Evolutionary conservation across 2,888 invertebrate genomes (phyloP).

Genomic region (Meiosimyza platycephala): DNA sequence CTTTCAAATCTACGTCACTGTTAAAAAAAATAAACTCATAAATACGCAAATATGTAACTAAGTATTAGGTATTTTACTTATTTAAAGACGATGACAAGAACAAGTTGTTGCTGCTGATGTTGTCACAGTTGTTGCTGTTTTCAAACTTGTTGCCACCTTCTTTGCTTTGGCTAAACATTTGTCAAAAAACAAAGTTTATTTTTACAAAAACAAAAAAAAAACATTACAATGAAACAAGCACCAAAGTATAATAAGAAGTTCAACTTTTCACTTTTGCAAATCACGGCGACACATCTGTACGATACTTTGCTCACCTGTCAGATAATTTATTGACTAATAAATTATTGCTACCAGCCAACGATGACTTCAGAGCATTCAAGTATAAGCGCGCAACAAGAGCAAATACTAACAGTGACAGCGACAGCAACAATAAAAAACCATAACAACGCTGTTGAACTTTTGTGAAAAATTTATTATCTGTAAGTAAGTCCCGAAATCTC

Average conservation of each 20-base stretch:
- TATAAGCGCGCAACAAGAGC: conserved; percentile 9
- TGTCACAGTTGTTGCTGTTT: background rate
- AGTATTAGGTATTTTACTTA: background rate
- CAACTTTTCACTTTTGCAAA: background rate
- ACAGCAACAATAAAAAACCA: conserved; percentile 27
- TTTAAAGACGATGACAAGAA: too few species aligned
- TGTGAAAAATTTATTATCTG: too few species aligned
- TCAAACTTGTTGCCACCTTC: background rate
- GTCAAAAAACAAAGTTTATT: conserved; percentile 32
- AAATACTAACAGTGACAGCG: conserved; percentile 28
- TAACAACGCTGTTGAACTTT: background rate
- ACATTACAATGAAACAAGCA: conserved; percentile 13
- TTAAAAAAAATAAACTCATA: too few species aligned
- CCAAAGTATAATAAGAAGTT: conserved; percentile 11
- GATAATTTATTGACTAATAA: conserved; percentile 28
- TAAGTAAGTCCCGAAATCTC: conserved; percentile 24
- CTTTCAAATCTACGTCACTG: too few species aligned
- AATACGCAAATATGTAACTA: background rate
- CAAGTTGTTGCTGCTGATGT: background rate
- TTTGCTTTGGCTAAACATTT: background rate
- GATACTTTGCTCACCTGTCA: conserved; percentile 8
- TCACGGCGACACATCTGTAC: conserved; percentile 6
- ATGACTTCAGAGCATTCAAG: conserved; percentile 23
- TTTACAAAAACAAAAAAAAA: conserved; percentile 26
- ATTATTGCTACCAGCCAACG: conserved; percentile 12